phyloP scores from a whole-genome alignment of 30 jellyfish, hydroid and myxozoan genomes.

The Cassiopea xamachana region DNA sequence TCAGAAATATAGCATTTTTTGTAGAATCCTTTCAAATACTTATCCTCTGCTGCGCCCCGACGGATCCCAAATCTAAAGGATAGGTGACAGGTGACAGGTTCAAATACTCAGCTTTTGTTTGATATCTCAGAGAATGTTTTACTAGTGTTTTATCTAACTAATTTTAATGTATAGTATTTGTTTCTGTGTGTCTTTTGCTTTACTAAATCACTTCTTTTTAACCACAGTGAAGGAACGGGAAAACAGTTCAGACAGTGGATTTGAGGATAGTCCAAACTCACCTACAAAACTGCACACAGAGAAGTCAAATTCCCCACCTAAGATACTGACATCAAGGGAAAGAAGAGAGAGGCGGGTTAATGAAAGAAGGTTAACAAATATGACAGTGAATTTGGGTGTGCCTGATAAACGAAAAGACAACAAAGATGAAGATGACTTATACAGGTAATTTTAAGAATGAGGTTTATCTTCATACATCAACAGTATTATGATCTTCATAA shows the following conservation, averaged over 20 bases:
- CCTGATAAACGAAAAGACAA: slow-evolving; percentile 33
- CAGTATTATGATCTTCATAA: too few species aligned
- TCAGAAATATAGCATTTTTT: too few species aligned
- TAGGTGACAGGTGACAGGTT: too few species aligned
- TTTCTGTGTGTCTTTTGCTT: neutral
- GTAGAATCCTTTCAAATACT: too few species aligned
- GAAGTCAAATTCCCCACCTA: slow-evolving; percentile 34
- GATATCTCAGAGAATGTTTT: too few species aligned
- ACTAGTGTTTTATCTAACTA: too few species aligned
- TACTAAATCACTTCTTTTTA: neutral
- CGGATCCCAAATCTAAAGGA: too few species aligned
- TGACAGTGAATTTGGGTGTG: neutral
- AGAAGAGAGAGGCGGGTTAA: slow-evolving; percentile 60
- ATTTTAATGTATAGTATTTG: too few species aligned
- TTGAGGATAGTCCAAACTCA: slow-evolving; percentile 67
- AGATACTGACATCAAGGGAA: slow-evolving; percentile 37
- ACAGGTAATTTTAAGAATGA: slow-evolving; percentile 29
- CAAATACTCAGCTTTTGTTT: neutral
- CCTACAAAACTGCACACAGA: slow-evolving; percentile 44
- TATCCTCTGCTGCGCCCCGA: too few species aligned
- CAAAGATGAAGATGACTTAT: slow-evolving; percentile 40
- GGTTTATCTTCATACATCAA: too few species aligned
- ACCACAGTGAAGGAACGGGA: slow-evolving; percentile 53
- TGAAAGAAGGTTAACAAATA: slow-evolving; percentile 43
- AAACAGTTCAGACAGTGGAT: slow-evolving; percentile 70